Conservation (phyloP, 2,888 invertebrate species). For the Hirtodrosophila duncani region DNA sequence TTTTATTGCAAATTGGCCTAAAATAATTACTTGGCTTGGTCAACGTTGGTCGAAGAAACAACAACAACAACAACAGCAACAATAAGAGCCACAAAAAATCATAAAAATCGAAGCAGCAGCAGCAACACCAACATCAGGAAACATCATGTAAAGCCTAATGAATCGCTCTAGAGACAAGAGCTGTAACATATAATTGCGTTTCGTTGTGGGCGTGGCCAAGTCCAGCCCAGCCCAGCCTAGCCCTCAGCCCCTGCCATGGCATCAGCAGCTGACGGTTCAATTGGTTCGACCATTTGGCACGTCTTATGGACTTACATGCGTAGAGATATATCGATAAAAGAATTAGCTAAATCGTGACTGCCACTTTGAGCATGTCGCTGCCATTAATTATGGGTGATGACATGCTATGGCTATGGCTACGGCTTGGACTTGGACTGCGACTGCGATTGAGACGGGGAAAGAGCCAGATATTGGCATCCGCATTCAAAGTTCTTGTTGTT, state of each 20-base stretch:
- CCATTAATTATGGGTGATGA: slow-evolving; percentile 76
- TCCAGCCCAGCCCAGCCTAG: neutral
- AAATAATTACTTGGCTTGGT: slow-evolving; percentile 58
- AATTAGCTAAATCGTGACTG: slow-evolving; percentile 75
- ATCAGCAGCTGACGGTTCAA: slow-evolving; percentile 46
- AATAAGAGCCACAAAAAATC: neutral
- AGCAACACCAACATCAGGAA: neutral
- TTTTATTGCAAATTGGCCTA: slow-evolving; percentile 70
- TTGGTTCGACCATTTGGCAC: slow-evolving; percentile 39
- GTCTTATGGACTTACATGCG: slow-evolving; percentile 73
- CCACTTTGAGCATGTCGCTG: slow-evolving; percentile 70
- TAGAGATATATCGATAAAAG: slow-evolving; percentile 74
- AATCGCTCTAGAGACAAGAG: slow-evolving; percentile 26
- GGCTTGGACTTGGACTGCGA: too few species aligned
- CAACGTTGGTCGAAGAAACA: slow-evolving; percentile 1
- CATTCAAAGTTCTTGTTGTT: slow-evolving; percentile 23
- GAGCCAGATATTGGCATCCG: slow-evolving; percentile 1
- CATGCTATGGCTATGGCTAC: slow-evolving; percentile 48
- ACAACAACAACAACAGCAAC: slow-evolving; percentile 14
- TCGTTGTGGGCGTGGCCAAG: slow-evolving; percentile 10
- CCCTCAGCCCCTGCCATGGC: neutral
- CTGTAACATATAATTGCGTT: slow-evolving; percentile 22
- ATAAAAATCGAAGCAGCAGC: slow-evolving; percentile 11
- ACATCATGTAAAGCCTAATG: slow-evolving; percentile 21
- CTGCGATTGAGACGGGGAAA: too few species aligned